phyloP scores from a whole-genome alignment of 2,113 vertebrate species.

The Ailurus styani region DNA sequence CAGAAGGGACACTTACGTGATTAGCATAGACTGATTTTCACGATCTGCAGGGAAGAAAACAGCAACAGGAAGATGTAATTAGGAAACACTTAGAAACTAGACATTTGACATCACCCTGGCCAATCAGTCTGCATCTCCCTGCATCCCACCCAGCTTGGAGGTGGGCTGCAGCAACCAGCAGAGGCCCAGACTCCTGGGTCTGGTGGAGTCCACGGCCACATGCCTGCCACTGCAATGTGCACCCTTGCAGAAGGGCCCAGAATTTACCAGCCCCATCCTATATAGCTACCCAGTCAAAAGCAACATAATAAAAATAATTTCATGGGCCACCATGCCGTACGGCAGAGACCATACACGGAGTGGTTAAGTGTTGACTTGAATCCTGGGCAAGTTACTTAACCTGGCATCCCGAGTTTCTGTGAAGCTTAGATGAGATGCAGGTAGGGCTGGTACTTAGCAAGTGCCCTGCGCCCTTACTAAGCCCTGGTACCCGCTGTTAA shows the following conservation, averaged over 20 bases:
- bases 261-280: neutral
- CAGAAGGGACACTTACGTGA: constrained; percentile 76
- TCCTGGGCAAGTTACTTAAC: neutral
- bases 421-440: neutral
- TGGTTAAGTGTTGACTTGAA: neutral
- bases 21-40: constrained; percentile 81
- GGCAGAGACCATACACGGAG: neutral
- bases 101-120: neutral
- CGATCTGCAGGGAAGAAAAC: constrained; percentile 61
- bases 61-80: constrained; percentile 29
- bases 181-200: neutral
- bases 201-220: neutral
- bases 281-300: neutral
- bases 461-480: neutral
- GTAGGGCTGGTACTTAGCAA: neutral
- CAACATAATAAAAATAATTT: neutral
- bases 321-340: fast-evolving
- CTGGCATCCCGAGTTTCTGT: neutral
- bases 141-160: neutral
- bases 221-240: neutral
- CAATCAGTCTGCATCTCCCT: neutral
- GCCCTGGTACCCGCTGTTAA: neutral
- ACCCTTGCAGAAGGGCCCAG: neutral
- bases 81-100: constrained; percentile 46
- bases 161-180: neutral